These are phyloP conservation scores for Temnothorax unifasciatus DNA, from an alignment of 2,888 invertebrate species.

Conservation along the genomic window DNA sequence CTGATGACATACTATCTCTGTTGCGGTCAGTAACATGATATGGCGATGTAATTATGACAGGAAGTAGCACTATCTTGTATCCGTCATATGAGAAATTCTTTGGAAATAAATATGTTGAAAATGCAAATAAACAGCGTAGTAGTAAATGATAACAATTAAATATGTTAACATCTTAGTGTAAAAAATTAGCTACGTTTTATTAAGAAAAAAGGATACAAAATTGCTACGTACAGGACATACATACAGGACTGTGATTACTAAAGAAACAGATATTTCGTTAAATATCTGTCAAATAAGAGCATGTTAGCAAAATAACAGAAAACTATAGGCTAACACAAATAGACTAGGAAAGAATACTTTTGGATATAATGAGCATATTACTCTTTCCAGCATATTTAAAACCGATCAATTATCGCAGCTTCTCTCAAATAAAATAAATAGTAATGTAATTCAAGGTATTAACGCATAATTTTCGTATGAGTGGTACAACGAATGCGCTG, in stretches of 20 bases:
- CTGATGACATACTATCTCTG: constrained; percentile 35
- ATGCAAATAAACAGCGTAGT: neutral
- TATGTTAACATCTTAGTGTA: neutral
- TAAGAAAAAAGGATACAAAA: neutral
- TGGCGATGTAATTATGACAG: constrained; percentile 27
- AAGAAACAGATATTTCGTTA: neutral
- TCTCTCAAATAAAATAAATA: constrained; percentile 71
- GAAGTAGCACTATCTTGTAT: constrained; percentile 23
- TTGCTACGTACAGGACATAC: neutral
- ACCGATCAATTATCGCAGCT: neutral
- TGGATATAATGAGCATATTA: neutral
- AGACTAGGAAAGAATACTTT: neutral
- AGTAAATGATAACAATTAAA: neutral
- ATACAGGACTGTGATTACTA: neutral
- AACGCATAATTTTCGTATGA: constrained; percentile 69
- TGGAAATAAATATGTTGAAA: neutral
- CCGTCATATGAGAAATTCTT: constrained; percentile 21
- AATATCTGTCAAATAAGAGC: neutral
- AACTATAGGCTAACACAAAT: neutral
- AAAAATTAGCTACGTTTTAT: neutral
- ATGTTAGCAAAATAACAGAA: neutral
- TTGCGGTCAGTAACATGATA: constrained; percentile 32
- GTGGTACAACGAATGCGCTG: constrained; percentile 25
- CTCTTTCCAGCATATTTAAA: constrained; percentile 15
- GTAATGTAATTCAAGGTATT: constrained; percentile 68